These are phyloP conservation scores for Pipra filicauda DNA, from an alignment of 2,113 vertebrate species.

Conservation along the genomic window DNA sequence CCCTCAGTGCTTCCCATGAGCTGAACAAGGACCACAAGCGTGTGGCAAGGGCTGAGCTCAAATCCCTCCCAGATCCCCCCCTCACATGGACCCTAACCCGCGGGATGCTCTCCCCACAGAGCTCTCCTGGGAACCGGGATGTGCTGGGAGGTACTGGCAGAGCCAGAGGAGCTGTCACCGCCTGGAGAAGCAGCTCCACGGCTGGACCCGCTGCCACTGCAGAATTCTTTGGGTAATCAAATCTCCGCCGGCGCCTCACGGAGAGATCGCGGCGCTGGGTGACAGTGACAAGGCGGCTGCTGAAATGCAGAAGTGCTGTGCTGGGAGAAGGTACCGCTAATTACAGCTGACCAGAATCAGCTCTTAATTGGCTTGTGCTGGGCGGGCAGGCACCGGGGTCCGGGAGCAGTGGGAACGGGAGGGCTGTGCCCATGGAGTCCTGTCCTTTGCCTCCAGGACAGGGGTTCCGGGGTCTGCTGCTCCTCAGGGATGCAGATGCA, in stretches of 20 bases:
- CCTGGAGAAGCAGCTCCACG: not conserved
- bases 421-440: not conserved
- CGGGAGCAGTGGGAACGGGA: not conserved
- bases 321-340: constrained; percentile 32
- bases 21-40: accelerated
- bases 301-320: constrained; percentile 19
- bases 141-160: not conserved
- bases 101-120: not conserved
- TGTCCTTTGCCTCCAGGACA: not conserved
- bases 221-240: constrained; percentile 17
- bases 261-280: constrained; percentile 11
- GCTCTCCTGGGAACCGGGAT: not conserved
- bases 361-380: not conserved
- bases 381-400: not conserved
- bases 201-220: not conserved
- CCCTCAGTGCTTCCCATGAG: not conserved
- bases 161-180: not conserved
- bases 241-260: not conserved
- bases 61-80: not conserved
- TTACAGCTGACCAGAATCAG: not conserved
- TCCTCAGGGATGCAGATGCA: accelerated
- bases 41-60: not conserved
- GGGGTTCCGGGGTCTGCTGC: not conserved
- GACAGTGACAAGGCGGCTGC: constrained; percentile 54
- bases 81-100: accelerated